These are phyloP conservation scores for Ostrea edulis DNA, from an alignment of 1,140 invertebrate genomes.

Conservation along the genomic window DNA sequence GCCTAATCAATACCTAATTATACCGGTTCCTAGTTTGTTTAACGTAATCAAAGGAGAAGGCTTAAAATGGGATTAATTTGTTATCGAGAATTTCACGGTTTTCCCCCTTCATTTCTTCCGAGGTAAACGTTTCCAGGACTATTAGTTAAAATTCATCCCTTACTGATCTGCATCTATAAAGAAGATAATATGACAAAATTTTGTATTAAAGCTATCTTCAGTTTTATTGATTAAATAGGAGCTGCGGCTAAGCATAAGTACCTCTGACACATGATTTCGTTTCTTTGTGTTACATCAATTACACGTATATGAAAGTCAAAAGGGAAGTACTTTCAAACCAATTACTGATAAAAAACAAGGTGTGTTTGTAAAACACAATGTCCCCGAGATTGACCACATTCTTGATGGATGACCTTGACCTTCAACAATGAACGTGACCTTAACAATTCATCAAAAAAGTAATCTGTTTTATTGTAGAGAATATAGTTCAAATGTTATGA, in stretches of 20 bases:
- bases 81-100: neutral
- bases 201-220: too few species aligned
- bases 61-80: conserved; percentile 13
- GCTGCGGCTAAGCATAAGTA: too few species aligned
- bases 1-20: conserved; percentile 5
- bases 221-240: too few species aligned
- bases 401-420: too few species aligned
- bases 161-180: neutral
- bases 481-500: too few species aligned
- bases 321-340: neutral
- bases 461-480: too few species aligned
- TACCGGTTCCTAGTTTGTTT: neutral
- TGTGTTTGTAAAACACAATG: too few species aligned
- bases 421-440: too few species aligned
- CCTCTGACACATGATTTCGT: neutral
- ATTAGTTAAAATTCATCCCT: neutral
- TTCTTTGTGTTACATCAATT: neutral
- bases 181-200: too few species aligned
- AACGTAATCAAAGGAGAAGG: neutral
- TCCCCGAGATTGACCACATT: too few species aligned
- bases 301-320: neutral
- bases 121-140: neutral
- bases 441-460: too few species aligned
- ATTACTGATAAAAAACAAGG: neutral
- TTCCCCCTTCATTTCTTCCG: neutral